Evolutionary conservation across 2,888 invertebrate species (phyloP).

Genomic region (Hartigia nigra): DNA sequence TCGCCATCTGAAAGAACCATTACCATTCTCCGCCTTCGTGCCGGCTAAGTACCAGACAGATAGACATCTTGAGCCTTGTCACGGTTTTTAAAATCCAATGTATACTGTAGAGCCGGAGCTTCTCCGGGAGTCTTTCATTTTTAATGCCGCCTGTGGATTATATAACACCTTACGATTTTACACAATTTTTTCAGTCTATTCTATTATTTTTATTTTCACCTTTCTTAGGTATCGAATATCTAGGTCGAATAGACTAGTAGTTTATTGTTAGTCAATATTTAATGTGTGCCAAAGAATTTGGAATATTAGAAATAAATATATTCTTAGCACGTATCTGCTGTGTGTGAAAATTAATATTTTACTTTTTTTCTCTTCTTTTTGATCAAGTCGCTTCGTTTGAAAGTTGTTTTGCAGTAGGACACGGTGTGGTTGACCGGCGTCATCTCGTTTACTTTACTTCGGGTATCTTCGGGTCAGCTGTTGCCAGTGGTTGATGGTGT

Average conservation of each 20-base stretch:
- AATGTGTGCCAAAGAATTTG: background rate
- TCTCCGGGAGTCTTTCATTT: conserved; percentile 39
- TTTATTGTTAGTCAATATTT: background rate
- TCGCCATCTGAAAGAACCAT: conserved; percentile 41
- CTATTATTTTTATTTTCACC: background rate
- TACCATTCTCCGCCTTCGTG: conserved; percentile 50
- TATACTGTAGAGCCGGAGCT: conserved; percentile 31
- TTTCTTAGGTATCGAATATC: background rate
- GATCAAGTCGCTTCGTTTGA: background rate
- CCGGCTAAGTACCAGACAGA: conserved; percentile 58
- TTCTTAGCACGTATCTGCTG: background rate
- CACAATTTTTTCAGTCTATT: background rate
- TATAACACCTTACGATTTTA: background rate
- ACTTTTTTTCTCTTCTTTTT: background rate
- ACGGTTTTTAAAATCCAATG: conserved; percentile 58
- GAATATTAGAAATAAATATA: background rate
- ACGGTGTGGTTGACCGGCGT: background rate
- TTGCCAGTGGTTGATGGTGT: background rate
- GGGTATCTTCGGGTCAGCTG: background rate
- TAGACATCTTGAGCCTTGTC: conserved; percentile 62
- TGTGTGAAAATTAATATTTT: background rate
- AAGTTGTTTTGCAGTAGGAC: background rate
- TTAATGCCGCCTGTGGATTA: conserved; percentile 31
- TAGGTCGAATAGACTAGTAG: background rate
- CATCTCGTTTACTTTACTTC: background rate